Evolutionary conservation across 1,140 invertebrate species (phyloP).

Genomic region (Drosophila nigromelanica): DNA sequence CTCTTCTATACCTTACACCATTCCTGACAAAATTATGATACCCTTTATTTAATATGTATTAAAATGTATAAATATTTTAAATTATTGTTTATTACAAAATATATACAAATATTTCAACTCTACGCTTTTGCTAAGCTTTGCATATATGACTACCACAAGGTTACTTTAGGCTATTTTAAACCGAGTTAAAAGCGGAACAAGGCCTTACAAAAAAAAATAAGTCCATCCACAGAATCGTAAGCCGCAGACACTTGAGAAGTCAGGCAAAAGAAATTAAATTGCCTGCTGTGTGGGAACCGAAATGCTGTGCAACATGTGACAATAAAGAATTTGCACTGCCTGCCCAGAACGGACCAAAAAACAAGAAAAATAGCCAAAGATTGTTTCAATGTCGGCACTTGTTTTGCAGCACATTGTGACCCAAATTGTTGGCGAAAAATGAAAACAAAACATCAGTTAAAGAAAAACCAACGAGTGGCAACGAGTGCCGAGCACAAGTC

Average conservation of each 20-base stretch:
- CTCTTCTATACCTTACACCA: no score
- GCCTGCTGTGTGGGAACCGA: slow-evolving; percentile 79
- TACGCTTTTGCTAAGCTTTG: neutral
- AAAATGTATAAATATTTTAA: no score
- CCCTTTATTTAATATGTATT: no score
- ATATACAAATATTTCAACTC: no score
- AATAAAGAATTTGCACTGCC: slow-evolving; percentile 64
- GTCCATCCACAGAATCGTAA: neutral
- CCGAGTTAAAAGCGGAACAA: slow-evolving; percentile 32
- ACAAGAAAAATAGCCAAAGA: slow-evolving; percentile 34
- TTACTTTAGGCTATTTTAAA: slow-evolving; percentile 33
- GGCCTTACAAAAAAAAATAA: slow-evolving; percentile 32
- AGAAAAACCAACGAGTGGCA: slow-evolving; percentile 34
- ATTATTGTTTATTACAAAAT: no score
- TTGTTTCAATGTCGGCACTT: slow-evolving; percentile 73
- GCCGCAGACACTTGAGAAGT: slow-evolving; percentile 63
- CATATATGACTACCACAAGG: neutral
- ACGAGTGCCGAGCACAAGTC: slow-evolving; percentile 49
- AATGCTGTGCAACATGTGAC: slow-evolving; percentile 68
- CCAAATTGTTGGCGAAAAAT: slow-evolving; percentile 72
- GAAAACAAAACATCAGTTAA: slow-evolving; percentile 13
- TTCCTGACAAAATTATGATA: no score
- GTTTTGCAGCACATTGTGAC: slow-evolving; percentile 67
- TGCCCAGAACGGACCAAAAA: slow-evolving; percentile 20
- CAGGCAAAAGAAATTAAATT: slow-evolving; percentile 40